phyloP scores from a whole-genome alignment of 2,113 vertebrate species.

The Chaetura pelagica region DNA sequence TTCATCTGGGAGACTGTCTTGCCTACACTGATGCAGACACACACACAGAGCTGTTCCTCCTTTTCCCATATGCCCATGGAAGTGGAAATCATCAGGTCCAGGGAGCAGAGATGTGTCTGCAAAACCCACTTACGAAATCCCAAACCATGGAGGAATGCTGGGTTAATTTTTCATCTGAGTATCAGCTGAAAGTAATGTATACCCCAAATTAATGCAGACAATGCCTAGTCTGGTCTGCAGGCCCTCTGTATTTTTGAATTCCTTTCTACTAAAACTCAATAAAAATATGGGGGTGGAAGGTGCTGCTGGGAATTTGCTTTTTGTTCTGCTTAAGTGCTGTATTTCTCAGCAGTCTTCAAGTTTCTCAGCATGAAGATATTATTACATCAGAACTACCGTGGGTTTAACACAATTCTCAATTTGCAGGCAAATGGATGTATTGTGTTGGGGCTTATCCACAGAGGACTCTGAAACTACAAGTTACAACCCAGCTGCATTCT shows the following conservation, averaged over 20 bases:
- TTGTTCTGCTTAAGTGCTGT: conserved; percentile 75
- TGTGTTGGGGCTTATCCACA: conserved; percentile 70
- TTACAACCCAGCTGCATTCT: conserved; percentile 63
- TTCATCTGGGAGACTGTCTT: background rate
- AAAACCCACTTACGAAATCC: background rate
- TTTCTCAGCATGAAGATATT: conserved; percentile 76
- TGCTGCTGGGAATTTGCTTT: conserved; percentile 74
- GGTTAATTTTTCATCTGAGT: conserved; percentile 49
- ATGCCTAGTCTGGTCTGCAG: conserved; percentile 63
- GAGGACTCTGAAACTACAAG: conserved; percentile 73
- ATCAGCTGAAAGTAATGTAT: conserved; percentile 62
- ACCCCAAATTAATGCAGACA: conserved; percentile 70
- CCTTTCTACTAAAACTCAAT: conserved; percentile 67
- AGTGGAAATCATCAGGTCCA: background rate
- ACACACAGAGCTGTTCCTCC: background rate
- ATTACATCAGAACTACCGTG: conserved; percentile 66
- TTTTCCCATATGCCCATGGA: background rate
- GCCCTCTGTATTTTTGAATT: conserved; percentile 62
- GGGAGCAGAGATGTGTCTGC: background rate
- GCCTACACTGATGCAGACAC: too few relatives aligned
- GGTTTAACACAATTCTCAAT: conserved; percentile 75
- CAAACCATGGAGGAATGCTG: conserved; percentile 17
- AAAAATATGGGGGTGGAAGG: conserved; percentile 74
- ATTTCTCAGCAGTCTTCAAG: conserved; percentile 73
- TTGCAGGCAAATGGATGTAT: conserved; percentile 76